Evolutionary conservation across 2,888 invertebrate genomes (phyloP).

Genomic region (Drosophila robusta): DNA sequence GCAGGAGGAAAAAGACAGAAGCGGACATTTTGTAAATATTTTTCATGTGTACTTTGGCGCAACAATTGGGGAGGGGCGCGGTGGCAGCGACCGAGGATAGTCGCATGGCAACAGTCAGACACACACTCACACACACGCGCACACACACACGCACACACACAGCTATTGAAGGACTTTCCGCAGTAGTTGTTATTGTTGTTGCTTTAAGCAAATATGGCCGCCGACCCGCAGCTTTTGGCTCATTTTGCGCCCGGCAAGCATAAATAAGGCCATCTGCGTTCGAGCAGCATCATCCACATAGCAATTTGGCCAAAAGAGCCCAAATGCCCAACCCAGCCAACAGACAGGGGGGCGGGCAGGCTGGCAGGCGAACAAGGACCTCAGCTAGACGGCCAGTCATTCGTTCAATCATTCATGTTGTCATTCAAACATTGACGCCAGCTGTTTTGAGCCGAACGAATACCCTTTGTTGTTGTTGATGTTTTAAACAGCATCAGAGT

Average conservation of each 20-base stretch:
- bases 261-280: constrained; percentile 58
- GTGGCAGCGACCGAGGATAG: constrained; percentile 14
- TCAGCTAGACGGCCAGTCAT: constrained; percentile 41
- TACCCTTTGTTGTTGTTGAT: constrained; percentile 32
- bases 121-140: constrained; percentile 3
- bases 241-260: constrained; percentile 66
- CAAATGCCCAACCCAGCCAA: constrained; percentile 4
- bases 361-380: constrained; percentile 10
- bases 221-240: constrained; percentile 72
- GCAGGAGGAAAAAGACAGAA: constrained; percentile 14
- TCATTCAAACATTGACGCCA: constrained; percentile 74
- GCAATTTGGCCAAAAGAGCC: constrained; percentile 61
- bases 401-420: constrained; percentile 71
- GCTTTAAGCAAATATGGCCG: constrained; percentile 57
- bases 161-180: constrained; percentile 3
- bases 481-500: constrained; percentile 54
- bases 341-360: constrained; percentile 8
- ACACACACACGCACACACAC: constrained; percentile 4
- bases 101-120: constrained; percentile 50
- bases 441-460: constrained; percentile 44
- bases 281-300: constrained; percentile 42
- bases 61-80: constrained; percentile 40
- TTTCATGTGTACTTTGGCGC: constrained; percentile 64
- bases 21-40: constrained; percentile 69
- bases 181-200: constrained; percentile 36